phyloP scores from a whole-genome alignment of 2,888 invertebrate genomes.

The Lapara coniferarum region DNA sequence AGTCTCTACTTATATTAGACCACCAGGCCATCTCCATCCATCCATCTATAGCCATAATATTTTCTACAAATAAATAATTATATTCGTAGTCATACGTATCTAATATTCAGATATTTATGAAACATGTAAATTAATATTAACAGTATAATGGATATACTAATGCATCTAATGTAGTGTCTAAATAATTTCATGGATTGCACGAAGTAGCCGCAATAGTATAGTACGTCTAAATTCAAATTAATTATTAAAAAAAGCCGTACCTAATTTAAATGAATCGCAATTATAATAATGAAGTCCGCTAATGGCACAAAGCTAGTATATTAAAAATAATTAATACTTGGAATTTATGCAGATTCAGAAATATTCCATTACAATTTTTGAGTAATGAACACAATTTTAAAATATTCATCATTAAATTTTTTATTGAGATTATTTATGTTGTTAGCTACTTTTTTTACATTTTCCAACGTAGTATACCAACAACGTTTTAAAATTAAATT shows the following conservation, averaged over 20 bases:
- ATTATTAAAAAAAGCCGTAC: not conserved
- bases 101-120: too few relatives aligned
- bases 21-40: too few relatives aligned
- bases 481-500: not conserved
- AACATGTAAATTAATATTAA: too few relatives aligned
- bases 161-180: not conserved
- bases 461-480: not conserved
- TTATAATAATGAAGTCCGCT: not conserved
- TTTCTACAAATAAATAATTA: too few relatives aligned
- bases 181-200: not conserved
- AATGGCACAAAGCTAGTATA: not conserved
- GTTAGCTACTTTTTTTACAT: not conserved
- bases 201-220: not conserved
- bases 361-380: not conserved
- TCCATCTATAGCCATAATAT: too few relatives aligned
- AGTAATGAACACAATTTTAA: not conserved
- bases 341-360: not conserved
- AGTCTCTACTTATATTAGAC: too few relatives aligned
- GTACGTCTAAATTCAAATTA: constrained; percentile 1
- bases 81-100: too few relatives aligned
- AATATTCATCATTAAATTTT: not conserved
- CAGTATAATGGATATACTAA: not conserved
- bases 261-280: not conserved
- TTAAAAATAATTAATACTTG: not conserved
- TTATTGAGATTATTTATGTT: not conserved